These are phyloP conservation scores for Sarcophaga rosellei DNA, from an alignment of 2,888 invertebrate genomes.

Conservation along the genomic window DNA sequence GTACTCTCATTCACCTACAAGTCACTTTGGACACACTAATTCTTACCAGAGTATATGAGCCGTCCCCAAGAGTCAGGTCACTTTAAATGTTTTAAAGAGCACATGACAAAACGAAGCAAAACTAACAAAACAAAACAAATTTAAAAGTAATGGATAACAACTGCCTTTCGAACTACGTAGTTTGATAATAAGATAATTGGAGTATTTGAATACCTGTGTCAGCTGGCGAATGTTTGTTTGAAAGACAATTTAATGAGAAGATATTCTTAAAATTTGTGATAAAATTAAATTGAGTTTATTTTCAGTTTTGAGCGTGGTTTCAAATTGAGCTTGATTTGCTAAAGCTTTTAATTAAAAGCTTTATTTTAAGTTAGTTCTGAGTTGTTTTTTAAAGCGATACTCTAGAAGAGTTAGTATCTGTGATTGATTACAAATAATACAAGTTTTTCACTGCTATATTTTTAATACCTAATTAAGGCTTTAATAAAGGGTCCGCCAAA, in stretches of 20 bases:
- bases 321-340: background rate
- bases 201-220: background rate
- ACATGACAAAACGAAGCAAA: conserved; percentile 6
- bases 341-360: conserved; percentile 49
- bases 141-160: background rate
- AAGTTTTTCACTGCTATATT: too few species aligned
- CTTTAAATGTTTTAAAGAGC: conserved; percentile 20
- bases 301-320: background rate
- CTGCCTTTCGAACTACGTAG: too few species aligned
- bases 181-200: background rate
- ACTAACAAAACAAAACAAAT: background rate
- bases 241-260: conserved; percentile 44
- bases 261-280: conserved; percentile 6
- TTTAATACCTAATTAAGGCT: too few species aligned
- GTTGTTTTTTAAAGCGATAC: background rate
- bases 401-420: too few species aligned
- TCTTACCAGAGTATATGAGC: background rate
- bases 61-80: conserved; percentile 14
- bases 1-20: conserved; percentile 4
- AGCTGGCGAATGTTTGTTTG: background rate
- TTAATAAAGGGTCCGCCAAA: too few species aligned
- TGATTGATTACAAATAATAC: too few species aligned
- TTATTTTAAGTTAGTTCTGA: conserved; percentile 8
- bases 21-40: conserved; percentile 20
- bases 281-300: too few species aligned